Evolutionary conservation across 1,140 invertebrate genomes (phyloP), one percentile per base, ranked within the genome.

Genomic region (Brachionus rubens): DNA sequence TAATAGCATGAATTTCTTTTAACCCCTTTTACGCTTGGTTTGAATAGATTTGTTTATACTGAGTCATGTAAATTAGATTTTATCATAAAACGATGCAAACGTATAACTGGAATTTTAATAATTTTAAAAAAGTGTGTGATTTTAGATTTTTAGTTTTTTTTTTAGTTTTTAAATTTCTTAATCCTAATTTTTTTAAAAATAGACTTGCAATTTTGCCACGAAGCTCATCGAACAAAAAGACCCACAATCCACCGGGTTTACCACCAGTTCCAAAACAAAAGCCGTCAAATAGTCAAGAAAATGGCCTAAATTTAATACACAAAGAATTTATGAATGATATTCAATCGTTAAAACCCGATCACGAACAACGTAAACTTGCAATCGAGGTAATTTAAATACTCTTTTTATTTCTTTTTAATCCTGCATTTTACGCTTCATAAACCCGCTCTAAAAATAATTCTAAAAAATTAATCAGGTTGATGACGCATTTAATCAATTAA

Each of bases 41-140:
- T 78, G 43, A 79, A 36, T 75, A 89, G 88, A 80, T 96, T 96
- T 87, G 85, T 97, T 36, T 94, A 94, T 84, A 93, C 96, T 82
- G 93, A 97, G 83, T 94, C 94, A 0, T 92, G 94, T 81, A 87
- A 92, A 77, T 83, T 98, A 43, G 95, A 98, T 81, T 91, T 90
- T 78, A 92, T 92, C 47, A 85, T 97, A 65, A 89, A 91, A 79
- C 88, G 93, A 76, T 97, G 94, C 87, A 97, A 97, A 86, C 96
- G 97, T 82, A 85, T 98, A 12, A 97, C 94, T 7, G 93, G 93
- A 76, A 97, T 94, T 43, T 87, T 98, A 78, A 94, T 96, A 48
- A 97, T 94, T 54, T 86, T 98, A 21, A 97, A 97, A 89, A 91
- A 94, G 94, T 96, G 78, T 70, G 19, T 30, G 62, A n/a, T 65